Evolutionary conservation across 2,797 vertebrate species (phyloP).

Genomic region (Ctenosaura bakeri): DNA sequence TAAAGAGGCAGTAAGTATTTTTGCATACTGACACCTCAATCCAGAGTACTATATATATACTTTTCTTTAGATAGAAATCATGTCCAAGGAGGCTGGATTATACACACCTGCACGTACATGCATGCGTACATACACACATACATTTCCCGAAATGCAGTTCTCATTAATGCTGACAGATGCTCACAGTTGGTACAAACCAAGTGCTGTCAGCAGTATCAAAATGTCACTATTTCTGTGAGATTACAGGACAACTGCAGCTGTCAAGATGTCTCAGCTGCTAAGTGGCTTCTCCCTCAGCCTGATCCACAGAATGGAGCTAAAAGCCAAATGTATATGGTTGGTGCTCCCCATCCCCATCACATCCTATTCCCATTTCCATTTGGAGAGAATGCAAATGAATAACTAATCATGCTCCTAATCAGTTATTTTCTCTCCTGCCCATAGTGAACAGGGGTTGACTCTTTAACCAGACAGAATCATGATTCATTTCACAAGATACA

Average conservation of each 20-base stretch:
- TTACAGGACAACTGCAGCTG: constrained; percentile 21
- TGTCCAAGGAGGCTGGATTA: too few species aligned
- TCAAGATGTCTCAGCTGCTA: constrained; percentile 13
- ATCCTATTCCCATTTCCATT: neutral
- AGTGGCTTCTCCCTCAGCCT: neutral
- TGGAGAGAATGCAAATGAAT: neutral
- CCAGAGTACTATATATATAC: neutral
- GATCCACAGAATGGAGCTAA: neutral
- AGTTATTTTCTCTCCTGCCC: neutral
- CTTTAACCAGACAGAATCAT: neutral
- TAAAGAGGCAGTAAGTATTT: neutral
- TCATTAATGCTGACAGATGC: neutral
- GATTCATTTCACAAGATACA: neutral
- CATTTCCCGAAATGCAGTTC: neutral
- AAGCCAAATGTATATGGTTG: neutral
- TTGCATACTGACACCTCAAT: neutral
- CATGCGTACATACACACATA: too few species aligned
- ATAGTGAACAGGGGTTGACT: neutral
- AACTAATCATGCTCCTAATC: neutral
- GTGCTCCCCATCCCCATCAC: neutral
- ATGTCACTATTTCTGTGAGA: neutral
- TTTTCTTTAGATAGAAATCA: neutral
- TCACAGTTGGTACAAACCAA: constrained; percentile 18
- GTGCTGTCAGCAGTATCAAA: neutral
- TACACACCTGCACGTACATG: neutral